Evolutionary conservation across 1,140 invertebrate genomes (phyloP), one percentile per base, ranked within the genome.

Genomic region (Brachionus calyciflorus): DNA sequence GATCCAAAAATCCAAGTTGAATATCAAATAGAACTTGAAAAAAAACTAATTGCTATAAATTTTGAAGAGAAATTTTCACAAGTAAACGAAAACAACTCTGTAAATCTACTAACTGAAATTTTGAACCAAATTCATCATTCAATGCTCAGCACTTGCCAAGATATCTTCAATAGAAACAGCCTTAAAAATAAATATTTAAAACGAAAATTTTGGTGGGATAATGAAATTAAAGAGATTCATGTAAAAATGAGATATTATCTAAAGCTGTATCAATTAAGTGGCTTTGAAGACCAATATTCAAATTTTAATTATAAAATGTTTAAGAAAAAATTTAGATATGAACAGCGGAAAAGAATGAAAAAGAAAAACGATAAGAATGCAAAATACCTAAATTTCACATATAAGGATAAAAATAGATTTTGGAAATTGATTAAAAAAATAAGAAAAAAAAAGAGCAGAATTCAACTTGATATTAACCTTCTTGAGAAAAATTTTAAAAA

Each of bases 361-460:
- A 48, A 48, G 19, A 48, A 48, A n/a, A 17, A 48, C 51, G 51
- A 53, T 26, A 53, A 53, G 51, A 53, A 24, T 53, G 51, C 51
- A 53, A 26, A 26, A 53, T 53, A 24, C 17, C 51, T 53, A 21
- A 53, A 53, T 26, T 26, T 53, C 10, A 53, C 17, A 19, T 53
- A 53, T 4, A 24, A 53, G 10, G 21, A 53, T 26, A 53, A 53
- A 53, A 53, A 24, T 24, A 53, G 4, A 53, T 53, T 53, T 26
- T 53, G 51, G 51, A 53, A 53, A 53, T 24, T 53, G 12, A 53
- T 53, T 53, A 53, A 53, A 53, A 53, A 53, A 24, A 53, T 24
- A 24, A 53, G 51, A 26, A 53, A 53, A 53, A 53, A 53, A 53
- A 53, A 53, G 4, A 53, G 17, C 17, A 53, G 21, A 53, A 53